Base-by-base conservation (phyloP, 2,888 invertebrate genomes). In the Rhogogaster chlorosoma region DNA sequence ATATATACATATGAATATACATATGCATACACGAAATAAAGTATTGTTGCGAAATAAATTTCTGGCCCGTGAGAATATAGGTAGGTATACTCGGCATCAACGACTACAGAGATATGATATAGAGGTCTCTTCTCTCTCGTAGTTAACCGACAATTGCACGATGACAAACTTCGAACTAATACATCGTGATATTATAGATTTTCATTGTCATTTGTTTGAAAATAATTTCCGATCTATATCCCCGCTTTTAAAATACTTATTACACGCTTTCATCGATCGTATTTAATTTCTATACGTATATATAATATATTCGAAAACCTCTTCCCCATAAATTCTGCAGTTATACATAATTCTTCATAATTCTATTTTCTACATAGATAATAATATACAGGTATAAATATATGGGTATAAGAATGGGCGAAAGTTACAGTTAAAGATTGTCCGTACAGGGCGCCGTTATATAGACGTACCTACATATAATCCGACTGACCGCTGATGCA, bases 1-100 rank as follows among this genome's bases (percentile, higher is more conserved):
- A n/a, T 45, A 71, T 29, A 71, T 18, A 36, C 22, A 71, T 36
- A 36, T 71, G 15, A n/a, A 18, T 7, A 36, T 18, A 71, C 38
- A 36, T 71, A 71, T 71, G 12, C 7, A 26, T 61, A 61, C 12
- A 61, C 12, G 2, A 12, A 26, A 26, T 26, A 26, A 67, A 32
- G 42, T 73, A 38, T 73, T 61, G 26, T 61, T 61, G 61, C 61
- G 61, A 61, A 61, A 61, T 61, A 61, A 61, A 12, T 12, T 61
- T 61, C 22, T 26, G 61, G 61, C 61, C 61, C 61, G 10, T 61
- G 61, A 61, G 26, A 53, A n/a, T 53, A 45, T 45, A 45, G 12
- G 12, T 49, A 49, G 18, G n/a, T 53, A 4, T 38, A n/a, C 49
- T 15, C 49, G n/a, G 7, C n/a, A 7, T 18, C 18, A 18, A 49